Base-by-base conservation (phyloP, 1,140 invertebrate genomes). In the Drosophila azteca region DNA sequence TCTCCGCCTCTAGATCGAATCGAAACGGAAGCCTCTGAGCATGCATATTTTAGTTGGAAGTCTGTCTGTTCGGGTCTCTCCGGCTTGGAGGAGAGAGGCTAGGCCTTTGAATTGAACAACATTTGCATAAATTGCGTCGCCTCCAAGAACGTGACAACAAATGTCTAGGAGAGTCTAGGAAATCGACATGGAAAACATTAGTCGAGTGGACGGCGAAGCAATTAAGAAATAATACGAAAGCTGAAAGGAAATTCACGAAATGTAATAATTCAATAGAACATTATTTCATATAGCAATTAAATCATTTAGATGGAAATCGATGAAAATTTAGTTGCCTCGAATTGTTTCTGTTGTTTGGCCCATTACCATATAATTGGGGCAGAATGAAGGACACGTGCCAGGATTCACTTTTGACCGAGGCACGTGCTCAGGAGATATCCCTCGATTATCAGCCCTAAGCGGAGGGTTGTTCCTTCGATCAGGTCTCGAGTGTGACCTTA, bases 81-180 rank as follows among this genome's bases (percentile, higher is more conserved):
- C 48, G 29, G 48, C 57, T 59, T 48, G 59, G 60, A 3, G 66
- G 9, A 39, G 9, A 39, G 35, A 29, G 29, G 29, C 24, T 5
- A 39, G 35, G 35, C 29, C 65, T 70, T 41, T 26, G 67, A 70
- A 70, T 69, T 70, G 67, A 50, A 70, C 66, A 55, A 67, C 65
- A 85, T 85, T 85, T 78, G 77, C 81, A 85, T 85, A 85, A 85
- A 87, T 82, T 85, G 74, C 54, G 78, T 78, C 74, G 76, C 72
- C 69, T 39, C 65, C 35, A 69, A 69, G 67, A 70, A 69, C 64
- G 67, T 70, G 67, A 58, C 69, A 58, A 39, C 51, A 49, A 70
- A 70, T 69, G 52, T 6, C 24, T 26, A 15, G 39, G 41, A 54
- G 49, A 49, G 50, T 68, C 66, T 65, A 68, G 67, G 65, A 70